phyloP scores from a whole-genome alignment of 2,797 vertebrate species.

The Sparidentex hasta region DNA sequence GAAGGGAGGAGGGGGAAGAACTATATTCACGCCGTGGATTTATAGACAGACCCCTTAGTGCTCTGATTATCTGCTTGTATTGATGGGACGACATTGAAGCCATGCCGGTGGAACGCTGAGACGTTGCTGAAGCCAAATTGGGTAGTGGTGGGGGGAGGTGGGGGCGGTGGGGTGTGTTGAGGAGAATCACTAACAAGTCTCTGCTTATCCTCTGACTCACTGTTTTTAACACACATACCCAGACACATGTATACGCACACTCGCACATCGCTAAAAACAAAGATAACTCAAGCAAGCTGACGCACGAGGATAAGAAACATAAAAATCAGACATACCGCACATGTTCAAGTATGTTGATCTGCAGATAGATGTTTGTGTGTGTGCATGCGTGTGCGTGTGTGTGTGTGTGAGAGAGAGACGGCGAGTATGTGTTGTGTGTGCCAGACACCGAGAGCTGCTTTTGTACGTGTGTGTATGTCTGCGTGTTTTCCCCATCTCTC shows the following conservation, averaged over 20 bases:
- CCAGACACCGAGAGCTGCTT: conserved; percentile 66
- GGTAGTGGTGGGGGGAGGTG: conserved; percentile 17
- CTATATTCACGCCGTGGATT: conserved; percentile 65
- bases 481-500: conserved; percentile 81
- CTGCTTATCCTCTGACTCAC: conserved; percentile 76
- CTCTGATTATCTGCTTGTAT: conserved; percentile 77
- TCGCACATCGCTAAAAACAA: conserved; percentile 51
- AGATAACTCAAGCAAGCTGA: conserved; percentile 38
- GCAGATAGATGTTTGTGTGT: conserved; percentile 42
- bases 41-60: conserved; percentile 72
- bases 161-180: conserved; percentile 30
- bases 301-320: conserved; percentile 23
- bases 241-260: conserved; percentile 57
- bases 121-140: conserved; percentile 64
- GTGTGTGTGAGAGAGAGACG: conserved; percentile 39
- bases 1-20: conserved; percentile 57
- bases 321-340: conserved; percentile 37
- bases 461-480: conserved; percentile 51
- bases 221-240: conserved; percentile 71
- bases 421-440: conserved; percentile 44
- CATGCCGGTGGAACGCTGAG: conserved; percentile 59
- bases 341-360: conserved; percentile 61
- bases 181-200: conserved; percentile 78
- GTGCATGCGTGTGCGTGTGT: conserved; percentile 3
- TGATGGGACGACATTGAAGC: conserved; percentile 69